Percentiles rank a stretch among this genome's conserved stretches.
phyloP scores from a whole-genome alignment of 1,140 invertebrate species.

The Hormaphis cornu region DNA sequence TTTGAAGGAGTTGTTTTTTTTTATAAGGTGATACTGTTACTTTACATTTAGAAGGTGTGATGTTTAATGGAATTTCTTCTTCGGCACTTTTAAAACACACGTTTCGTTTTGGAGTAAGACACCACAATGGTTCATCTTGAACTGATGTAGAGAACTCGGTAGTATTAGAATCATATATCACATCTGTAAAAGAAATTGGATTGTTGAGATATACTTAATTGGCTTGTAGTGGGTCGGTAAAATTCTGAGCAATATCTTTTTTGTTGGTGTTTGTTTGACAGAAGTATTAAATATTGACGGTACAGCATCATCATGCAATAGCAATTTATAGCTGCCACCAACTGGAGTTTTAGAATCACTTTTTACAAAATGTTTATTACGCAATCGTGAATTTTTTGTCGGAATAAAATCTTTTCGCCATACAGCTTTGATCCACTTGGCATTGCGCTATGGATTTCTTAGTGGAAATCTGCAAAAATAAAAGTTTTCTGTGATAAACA shows the following conservation, averaged over 20 bases:
- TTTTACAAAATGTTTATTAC: constrained; percentile 34
- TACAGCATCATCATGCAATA: constrained; percentile 33
- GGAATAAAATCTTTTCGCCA: constrained; percentile 30
- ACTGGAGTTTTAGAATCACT: constrained; percentile 32
- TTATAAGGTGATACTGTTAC: not conserved
- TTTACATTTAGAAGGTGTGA: not conserved
- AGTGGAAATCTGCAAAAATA: constrained; percentile 33
- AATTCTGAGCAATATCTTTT: not conserved
- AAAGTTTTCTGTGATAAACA: not conserved
- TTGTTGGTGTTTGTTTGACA: not conserved
- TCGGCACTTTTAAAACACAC: not conserved
- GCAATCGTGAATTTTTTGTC: constrained; percentile 5
- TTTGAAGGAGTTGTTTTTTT: not conserved
- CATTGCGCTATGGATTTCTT: constrained; percentile 2
- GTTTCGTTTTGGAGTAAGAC: not conserved
- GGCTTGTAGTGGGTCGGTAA: not conserved
- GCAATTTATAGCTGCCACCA: constrained; percentile 12
- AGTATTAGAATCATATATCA: no score
- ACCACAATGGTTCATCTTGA: not conserved
- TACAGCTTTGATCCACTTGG: constrained; percentile 30
- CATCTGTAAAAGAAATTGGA: not conserved
- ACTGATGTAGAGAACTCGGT: not conserved
- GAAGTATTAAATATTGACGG: constrained; percentile 30
- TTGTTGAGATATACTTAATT: not conserved
- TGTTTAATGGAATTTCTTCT: not conserved